Base-by-base conservation (phyloP, 2,888 invertebrate species). In the Bellardia bayeri region DNA sequence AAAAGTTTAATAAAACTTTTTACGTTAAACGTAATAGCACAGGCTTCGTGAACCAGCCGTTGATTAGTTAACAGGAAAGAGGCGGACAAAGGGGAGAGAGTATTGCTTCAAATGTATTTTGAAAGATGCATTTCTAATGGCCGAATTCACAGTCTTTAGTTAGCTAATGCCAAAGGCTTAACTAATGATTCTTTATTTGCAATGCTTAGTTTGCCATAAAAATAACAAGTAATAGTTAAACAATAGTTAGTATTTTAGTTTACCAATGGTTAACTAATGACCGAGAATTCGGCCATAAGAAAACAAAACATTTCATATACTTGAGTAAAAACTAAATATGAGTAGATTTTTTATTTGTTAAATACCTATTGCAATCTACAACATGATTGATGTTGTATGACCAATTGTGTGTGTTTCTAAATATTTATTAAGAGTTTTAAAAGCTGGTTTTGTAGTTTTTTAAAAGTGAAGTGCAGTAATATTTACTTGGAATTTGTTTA, bases 1-100 rank as follows among this genome's bases (percentile, higher is more conserved):
- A 87, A 84, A 87, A 87, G 76, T 84, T 84, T 81, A 72, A 66
- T 51, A 83, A 69, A 79, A 79, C 37, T 79, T 84, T 79, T 51
- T 63, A 63, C 61, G 68, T 69, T 76, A 54, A 69, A 69, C 61
- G 63, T 11, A 68, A 30, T 37, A 23, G 2, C 11, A 74, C 37
- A 14, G 6, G 37, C 42, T 66, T 72, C 51, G 56, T 74, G 74
- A 5, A 58, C 5, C 37, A 75, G 37, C 8, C 23, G 37, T 49
- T 82, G 64, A 82, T 82, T 74, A 75, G 68, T 68, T 68, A 37
- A 49, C 51, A 49, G 14, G n/a, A 37, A 40, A n/a, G 6, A 54
- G n/a, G 5, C 6, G 33, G 2, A 5, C 33, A 16, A 23, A 66
- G 14, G 75, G 49, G 30, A 49, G 4, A 11, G 30, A 8, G 56